Percentiles rank a stretch among this genome's conserved stretches.
These are phyloP conservation scores for Platycnemis pennipes DNA, from an alignment of 2,888 invertebrate species.

Conservation along the genomic window DNA sequence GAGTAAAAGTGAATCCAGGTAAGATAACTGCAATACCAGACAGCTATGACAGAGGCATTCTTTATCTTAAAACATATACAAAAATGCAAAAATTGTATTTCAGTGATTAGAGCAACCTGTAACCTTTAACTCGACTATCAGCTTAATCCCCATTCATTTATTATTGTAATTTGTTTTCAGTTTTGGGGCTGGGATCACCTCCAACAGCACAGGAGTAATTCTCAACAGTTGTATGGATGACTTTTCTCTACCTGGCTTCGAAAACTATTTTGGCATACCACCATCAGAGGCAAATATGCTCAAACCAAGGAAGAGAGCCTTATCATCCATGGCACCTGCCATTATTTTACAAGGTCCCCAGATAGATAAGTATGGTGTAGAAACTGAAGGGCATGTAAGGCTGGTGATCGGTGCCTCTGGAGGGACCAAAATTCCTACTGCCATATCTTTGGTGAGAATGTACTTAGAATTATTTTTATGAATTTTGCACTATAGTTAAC, in stretches of 20 bases:
- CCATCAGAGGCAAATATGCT: constrained; percentile 92
- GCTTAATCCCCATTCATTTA: no score
- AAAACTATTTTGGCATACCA: constrained; percentile 86
- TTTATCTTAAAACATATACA: no score
- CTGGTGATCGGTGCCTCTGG: constrained; percentile 82
- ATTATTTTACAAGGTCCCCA: constrained; percentile 80
- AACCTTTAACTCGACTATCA: no score
- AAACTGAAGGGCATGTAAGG: constrained; percentile 78
- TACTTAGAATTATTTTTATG: neutral
- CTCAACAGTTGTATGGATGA: constrained; percentile 98
- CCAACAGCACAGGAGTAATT: constrained; percentile 91
- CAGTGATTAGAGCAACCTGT: no score
- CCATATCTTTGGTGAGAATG: constrained; percentile 77
- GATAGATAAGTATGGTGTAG: constrained; percentile 78
- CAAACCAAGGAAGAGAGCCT: constrained; percentile 88
- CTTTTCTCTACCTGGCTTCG: constrained; percentile 89
- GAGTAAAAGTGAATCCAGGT: no score
- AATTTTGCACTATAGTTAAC: no score
- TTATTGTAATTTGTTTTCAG: constrained; percentile 81
- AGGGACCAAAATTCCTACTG: constrained; percentile 81
- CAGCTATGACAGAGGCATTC: no score
- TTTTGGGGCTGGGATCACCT: constrained; percentile 91
- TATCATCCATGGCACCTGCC: constrained; percentile 93
- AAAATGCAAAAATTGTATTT: no score
- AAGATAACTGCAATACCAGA: no score